Conservation (phyloP, 2,797 vertebrate species). For the Smutsia temminckii region DNA sequence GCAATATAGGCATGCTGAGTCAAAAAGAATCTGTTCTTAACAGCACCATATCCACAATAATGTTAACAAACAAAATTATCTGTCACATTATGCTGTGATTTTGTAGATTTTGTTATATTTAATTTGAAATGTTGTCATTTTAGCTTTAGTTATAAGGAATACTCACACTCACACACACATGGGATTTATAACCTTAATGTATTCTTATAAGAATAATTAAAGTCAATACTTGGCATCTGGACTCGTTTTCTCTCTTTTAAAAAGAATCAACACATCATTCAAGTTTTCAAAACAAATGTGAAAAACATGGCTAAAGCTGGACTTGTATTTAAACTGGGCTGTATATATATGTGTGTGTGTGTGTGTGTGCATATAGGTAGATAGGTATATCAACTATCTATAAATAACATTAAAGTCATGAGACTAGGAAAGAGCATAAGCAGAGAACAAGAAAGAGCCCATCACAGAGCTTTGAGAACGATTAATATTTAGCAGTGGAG, state of each 20-base stretch:
- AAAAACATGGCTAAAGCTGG: not conserved
- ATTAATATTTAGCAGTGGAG: conserved; percentile 16
- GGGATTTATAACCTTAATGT: not conserved
- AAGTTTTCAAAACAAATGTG: not conserved
- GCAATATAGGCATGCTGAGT: not conserved
- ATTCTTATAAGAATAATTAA: not conserved
- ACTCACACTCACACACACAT: not conserved
- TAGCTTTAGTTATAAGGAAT: not conserved
- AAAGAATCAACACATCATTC: not conserved
- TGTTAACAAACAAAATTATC: conserved; percentile 20
- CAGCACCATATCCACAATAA: not conserved
- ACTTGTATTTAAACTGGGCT: not conserved
- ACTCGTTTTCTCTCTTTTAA: not conserved
- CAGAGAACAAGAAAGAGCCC: not conserved
- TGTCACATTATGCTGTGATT: not conserved
- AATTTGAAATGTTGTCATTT: not conserved
- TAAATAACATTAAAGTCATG: not conserved
- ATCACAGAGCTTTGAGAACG: not conserved
- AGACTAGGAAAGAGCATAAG: not conserved
- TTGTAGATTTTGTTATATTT: not conserved
- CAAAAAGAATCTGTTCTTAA: not conserved
- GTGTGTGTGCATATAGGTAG: not conserved
- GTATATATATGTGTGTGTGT: not conserved
- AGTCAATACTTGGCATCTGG: not conserved
- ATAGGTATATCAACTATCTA: not conserved